Evolutionary conservation across 2,113 vertebrate species (phyloP).

Genomic region (Meles meles): DNA sequence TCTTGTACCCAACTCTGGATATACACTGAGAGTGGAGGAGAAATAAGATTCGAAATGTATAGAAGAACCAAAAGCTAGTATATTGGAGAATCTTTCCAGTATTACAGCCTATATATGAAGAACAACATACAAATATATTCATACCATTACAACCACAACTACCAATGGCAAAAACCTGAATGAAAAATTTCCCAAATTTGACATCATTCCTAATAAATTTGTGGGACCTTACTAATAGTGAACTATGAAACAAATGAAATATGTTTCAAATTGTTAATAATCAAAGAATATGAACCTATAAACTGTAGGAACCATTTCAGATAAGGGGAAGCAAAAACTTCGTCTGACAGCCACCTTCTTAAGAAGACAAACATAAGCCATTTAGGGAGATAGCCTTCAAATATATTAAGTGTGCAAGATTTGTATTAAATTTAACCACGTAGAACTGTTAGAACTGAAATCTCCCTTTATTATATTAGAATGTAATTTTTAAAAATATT

Average conservation of each 20-base stretch:
- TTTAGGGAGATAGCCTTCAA: background rate
- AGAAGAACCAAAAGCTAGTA: background rate
- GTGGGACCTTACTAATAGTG: background rate
- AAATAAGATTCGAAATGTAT: background rate
- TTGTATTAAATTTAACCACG: background rate
- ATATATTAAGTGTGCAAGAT: background rate
- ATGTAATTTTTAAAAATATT: background rate
- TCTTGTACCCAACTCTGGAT: background rate
- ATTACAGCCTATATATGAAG: background rate
- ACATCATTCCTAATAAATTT: background rate
- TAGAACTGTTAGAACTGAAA: background rate
- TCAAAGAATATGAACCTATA: background rate
- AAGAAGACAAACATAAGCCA: background rate
- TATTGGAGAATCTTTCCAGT: background rate
- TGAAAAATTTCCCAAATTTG: background rate
- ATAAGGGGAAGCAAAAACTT: background rate
- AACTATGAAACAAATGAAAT: background rate
- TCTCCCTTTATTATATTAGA: background rate
- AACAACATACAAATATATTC: background rate
- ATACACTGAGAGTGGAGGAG: background rate
- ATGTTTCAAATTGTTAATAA: background rate
- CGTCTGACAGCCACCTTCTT: background rate
- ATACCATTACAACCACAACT: background rate
- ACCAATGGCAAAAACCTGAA: background rate
- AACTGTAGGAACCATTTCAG: background rate